Evolutionary conservation across 2,113 vertebrate species (phyloP), one percentile per base, ranked within the genome.

Genomic region (Picathartes gymnocephalus): DNA sequence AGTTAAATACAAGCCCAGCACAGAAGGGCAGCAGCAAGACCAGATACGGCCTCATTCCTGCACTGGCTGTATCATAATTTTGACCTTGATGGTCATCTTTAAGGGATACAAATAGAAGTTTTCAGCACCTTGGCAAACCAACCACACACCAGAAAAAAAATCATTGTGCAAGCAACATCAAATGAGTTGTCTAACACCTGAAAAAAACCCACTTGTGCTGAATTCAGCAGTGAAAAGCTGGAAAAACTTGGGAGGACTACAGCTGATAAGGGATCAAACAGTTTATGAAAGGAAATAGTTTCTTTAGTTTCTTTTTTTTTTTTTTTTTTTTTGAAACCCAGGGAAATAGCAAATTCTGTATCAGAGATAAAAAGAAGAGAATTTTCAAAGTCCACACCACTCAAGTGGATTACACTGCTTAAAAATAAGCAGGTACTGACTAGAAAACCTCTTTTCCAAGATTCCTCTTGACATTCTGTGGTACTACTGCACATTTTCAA

Each of bases 261-360:
- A 44, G 37, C 7, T 85, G 30, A 48, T 44, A 53, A 56, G 5
- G 33, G 54, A 68, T 85, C 50, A 74, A 81, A 62, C 6, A 54
- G 11, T 70, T 82, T 54, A 60, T 57, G 40, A n/a, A 76, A 51
- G 6, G 14, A 93, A 91, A 85, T 2, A 48, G 15, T 16, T n/a
- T 23, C 2, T n/a, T 6, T 5, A 0, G 1, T 21, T 15, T 21
- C 5, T 13, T 18, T 31, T 19, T 6, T 18, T 10, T 6, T 31
- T 13, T 6, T n/a, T 16, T 60, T 23, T 69, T 56, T 58, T 33
- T 53, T 6, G 3, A 35, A 86, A 64, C 11, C 4, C 11, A 64
- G 69, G 27, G 18, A 37, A 35, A 44, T 7, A 60, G 9, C 82
- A 56, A 48, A 4, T n/a, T n/a, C n/a, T n/a, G n/a, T n/a, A n/a